phyloP scores from a whole-genome alignment of 2,797 vertebrate species.

The Centroberyx gerrardi region DNA sequence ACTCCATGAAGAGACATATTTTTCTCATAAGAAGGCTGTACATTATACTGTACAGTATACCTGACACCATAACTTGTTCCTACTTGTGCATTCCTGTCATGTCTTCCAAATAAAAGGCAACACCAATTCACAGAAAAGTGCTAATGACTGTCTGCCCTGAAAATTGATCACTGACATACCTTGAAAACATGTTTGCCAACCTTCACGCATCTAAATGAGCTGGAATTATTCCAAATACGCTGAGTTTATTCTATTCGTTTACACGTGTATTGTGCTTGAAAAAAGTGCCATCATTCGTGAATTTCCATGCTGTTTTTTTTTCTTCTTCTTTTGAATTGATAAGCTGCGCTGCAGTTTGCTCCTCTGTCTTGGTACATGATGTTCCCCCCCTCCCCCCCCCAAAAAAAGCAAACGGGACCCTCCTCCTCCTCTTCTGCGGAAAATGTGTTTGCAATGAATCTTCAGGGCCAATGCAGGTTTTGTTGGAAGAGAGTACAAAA shows the following conservation, averaged over 20 bases:
- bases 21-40: not conserved
- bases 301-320: not conserved
- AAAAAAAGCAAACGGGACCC: conserved; percentile 16
- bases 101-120: no score
- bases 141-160: no score
- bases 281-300: not conserved
- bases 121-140: no score
- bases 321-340: not conserved
- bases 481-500: not conserved
- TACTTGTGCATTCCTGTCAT: not conserved
- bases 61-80: not conserved
- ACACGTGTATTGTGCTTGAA: no score
- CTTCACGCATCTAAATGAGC: no score
- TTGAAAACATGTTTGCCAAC: no score
- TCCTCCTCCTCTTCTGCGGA: conserved; percentile 27
- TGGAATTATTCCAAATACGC: no score
- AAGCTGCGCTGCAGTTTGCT: not conserved
- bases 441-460: conserved; percentile 51
- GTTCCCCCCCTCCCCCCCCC: conserved; percentile 23
- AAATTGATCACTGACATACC: no score
- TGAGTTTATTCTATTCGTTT: not conserved
- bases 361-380: conserved; percentile 32
- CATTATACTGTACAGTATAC: not conserved
- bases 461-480: not conserved
- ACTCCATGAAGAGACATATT: no score